Evolutionary conservation across 2,888 invertebrate species (phyloP).

Genomic region (Dryocosmus kuriphilus): DNA sequence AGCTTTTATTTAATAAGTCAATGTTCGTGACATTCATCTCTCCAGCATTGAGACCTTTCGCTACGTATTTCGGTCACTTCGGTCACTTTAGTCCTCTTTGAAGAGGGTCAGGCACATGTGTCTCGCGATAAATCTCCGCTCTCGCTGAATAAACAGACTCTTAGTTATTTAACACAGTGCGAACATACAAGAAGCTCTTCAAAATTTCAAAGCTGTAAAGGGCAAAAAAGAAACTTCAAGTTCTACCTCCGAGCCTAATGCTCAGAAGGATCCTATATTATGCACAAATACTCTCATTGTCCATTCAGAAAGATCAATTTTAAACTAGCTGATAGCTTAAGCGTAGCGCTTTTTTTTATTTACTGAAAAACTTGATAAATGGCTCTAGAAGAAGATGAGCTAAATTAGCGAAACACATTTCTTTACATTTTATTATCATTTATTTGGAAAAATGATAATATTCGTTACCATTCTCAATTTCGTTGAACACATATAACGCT

Average conservation of each 20-base stretch:
- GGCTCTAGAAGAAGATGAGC: no score
- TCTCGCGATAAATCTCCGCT: slow-evolving; percentile 39
- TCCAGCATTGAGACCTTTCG: slow-evolving; percentile 19
- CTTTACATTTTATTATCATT: no score
- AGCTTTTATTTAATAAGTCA: slow-evolving; percentile 2
- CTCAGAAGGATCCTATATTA: neutral
- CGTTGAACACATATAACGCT: no score
- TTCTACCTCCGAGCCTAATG: neutral
- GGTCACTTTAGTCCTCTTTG: slow-evolving; percentile 53
- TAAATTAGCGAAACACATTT: no score
- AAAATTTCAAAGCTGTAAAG: slow-evolving; percentile 32
- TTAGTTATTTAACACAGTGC: slow-evolving; percentile 39
- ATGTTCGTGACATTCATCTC: slow-evolving; percentile 21
- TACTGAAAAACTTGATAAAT: no score
- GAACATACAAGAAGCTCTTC: slow-evolving; percentile 38
- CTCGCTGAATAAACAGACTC: slow-evolving; percentile 40
- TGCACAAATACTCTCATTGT: slow-evolving; percentile 5
- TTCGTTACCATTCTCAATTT: no score
- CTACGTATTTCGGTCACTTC: slow-evolving; percentile 46
- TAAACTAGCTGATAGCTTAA: neutral
- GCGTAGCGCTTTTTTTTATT: no score
- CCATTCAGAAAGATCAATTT: neutral
- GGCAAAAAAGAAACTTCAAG: slow-evolving; percentile 29
- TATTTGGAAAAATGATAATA: no score
- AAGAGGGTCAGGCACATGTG: slow-evolving; percentile 48